Conservation (phyloP, 2,888 invertebrate genomes). For the Cecidostiba fungosa region DNA sequence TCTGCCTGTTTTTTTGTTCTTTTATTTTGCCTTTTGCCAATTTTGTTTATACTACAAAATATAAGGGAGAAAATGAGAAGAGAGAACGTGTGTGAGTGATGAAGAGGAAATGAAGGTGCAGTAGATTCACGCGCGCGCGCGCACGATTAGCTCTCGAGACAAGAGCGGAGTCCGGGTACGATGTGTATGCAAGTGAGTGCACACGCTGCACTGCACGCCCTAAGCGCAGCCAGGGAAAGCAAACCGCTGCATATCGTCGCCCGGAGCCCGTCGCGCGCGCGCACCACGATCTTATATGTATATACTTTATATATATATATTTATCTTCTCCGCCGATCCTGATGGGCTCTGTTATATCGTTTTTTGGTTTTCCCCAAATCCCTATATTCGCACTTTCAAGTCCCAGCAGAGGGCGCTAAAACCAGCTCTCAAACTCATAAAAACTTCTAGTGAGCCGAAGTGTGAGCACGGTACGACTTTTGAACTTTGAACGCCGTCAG, state of each 20-base stretch:
- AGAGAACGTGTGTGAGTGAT: background rate
- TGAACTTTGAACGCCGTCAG: no score
- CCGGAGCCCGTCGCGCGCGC: background rate
- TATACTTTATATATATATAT: no score
- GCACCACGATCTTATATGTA: background rate
- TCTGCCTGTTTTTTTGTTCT: no score
- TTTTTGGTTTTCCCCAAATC: no score
- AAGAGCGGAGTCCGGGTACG: background rate
- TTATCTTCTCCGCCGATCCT: background rate
- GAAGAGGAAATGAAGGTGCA: background rate
- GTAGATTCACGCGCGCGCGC: background rate
- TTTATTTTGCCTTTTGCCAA: background rate
- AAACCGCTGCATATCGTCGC: background rate
- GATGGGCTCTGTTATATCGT: background rate
- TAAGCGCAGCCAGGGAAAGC: background rate
- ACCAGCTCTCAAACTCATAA: no score
- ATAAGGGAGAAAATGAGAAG: background rate
- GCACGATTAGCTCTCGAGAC: background rate
- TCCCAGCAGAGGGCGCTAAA: no score
- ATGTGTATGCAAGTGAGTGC: conserved; percentile 17
- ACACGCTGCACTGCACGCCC: background rate
- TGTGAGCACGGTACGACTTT: no score
- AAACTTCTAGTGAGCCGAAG: no score
- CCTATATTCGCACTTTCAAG: no score
- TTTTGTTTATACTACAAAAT: background rate